Percentiles rank a stretch among this genome's conserved stretches.
Evolutionary conservation across 2,113 vertebrate genomes (phyloP).

Genomic region (Istiophorus platypterus): DNA sequence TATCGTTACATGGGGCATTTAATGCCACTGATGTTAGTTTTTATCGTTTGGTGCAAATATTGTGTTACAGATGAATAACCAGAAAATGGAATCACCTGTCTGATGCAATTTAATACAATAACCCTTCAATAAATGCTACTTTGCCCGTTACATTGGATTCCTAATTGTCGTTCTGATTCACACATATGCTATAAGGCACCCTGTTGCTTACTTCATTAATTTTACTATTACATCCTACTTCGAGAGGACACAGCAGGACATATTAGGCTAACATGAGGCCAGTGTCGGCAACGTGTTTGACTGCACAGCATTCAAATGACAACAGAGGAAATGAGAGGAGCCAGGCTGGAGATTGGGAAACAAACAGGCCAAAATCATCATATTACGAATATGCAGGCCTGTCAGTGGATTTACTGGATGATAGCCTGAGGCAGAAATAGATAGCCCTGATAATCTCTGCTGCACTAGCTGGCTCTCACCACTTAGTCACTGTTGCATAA

Average conservation of each 20-base stretch:
- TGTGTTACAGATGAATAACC: neutral
- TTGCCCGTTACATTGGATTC: neutral
- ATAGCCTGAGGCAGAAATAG: constrained; percentile 57
- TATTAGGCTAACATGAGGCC: neutral
- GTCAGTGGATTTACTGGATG: constrained; percentile 69
- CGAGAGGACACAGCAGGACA: neutral
- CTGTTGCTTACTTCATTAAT: neutral
- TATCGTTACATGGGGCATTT: constrained; percentile 1
- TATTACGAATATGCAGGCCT: constrained; percentile 66
- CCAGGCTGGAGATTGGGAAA: constrained; percentile 39
- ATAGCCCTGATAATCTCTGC: constrained; percentile 72
- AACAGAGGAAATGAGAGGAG: constrained; percentile 52
- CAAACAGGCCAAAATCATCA: constrained; percentile 64
- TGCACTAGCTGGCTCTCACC: constrained; percentile 45
- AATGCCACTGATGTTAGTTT: constrained; percentile 16
- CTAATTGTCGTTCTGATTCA: too few relatives aligned
- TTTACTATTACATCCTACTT: constrained; percentile 7
- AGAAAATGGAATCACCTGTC: neutral
- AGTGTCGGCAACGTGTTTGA: constrained; percentile 22
- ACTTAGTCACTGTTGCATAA: constrained; percentile 69
- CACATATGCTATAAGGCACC: neutral
- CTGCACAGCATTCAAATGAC: constrained; percentile 36
- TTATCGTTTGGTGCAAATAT: constrained; percentile 17
- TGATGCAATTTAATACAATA: constrained; percentile 7
- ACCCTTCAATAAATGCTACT: neutral